These are phyloP conservation scores for Myotis pilosus DNA, from an alignment of 2,797 vertebrate genomes.

Conservation along the genomic window DNA sequence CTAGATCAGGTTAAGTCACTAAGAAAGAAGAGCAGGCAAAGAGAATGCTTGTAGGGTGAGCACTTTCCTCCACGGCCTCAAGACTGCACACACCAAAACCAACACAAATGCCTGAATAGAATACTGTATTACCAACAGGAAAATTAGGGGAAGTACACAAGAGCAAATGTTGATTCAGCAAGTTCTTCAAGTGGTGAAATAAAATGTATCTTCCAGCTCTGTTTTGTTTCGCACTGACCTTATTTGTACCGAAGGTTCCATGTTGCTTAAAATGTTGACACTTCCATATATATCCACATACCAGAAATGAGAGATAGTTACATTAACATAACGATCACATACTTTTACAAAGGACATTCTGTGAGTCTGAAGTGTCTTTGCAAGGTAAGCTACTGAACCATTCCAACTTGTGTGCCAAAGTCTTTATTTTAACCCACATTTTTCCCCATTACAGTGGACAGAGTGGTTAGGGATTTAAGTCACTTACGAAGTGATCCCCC, in stretches of 20 bases:
- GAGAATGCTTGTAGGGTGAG: neutral
- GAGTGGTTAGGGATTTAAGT: neutral
- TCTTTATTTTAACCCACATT: neutral
- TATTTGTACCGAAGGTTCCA: neutral
- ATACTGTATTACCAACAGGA: neutral
- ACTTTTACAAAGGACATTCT: conserved; percentile 4
- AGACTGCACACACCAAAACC: neutral
- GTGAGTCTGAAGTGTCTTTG: neutral
- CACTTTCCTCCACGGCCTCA: neutral
- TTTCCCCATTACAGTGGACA: neutral
- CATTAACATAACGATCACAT: neutral
- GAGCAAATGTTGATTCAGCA: neutral
- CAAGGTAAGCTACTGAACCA: neutral
- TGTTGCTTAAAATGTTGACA: neutral
- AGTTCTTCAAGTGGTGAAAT: neutral
- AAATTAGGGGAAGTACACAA: neutral
- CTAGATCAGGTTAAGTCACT: neutral
- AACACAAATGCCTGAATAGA: neutral
- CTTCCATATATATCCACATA: neutral
- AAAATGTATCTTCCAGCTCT: neutral
- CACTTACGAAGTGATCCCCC: neutral
- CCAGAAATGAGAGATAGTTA: neutral
- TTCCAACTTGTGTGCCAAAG: neutral
- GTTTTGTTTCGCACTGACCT: neutral
- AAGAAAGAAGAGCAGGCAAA: neutral